Conservation (phyloP, 2,113 vertebrate species). For the Rutilus rutilus region DNA sequence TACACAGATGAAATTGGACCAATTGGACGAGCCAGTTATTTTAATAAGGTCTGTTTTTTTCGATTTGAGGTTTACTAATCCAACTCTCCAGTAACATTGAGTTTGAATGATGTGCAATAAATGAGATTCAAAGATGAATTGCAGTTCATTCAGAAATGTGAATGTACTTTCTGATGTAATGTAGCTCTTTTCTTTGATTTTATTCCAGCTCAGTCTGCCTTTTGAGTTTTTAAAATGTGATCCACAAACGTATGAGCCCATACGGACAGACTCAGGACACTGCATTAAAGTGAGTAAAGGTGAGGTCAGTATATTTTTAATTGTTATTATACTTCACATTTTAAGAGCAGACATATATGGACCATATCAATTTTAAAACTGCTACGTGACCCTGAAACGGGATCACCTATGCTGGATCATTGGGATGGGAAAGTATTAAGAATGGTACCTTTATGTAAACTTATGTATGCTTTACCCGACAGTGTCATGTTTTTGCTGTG, state of each 20-base stretch:
- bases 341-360: background rate
- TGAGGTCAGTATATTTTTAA: constrained; percentile 25
- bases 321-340: background rate
- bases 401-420: no score
- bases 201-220: constrained; percentile 74
- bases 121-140: background rate
- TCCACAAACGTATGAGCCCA: constrained; percentile 63
- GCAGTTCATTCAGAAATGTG: background rate
- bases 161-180: background rate
- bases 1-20: constrained; percentile 82
- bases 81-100: background rate
- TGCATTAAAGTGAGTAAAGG: constrained; percentile 57
- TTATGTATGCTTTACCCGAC: background rate
- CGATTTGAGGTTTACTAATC: constrained; percentile 10
- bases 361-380: no score
- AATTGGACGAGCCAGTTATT: constrained; percentile 82
- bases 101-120: background rate
- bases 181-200: background rate
- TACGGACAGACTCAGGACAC: constrained; percentile 64
- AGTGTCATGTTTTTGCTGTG: no score
- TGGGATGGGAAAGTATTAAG: no score
- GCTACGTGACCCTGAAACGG: no score
- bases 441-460: background rate
- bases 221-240: constrained; percentile 87
- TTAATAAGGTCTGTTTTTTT: constrained; percentile 70